phyloP scores from a whole-genome alignment of 2,113 vertebrate genomes.

The human region GRCh38 chr15:51291501-51292000 shows the following conservation, averaged over 20 bases:
- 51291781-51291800: background rate
- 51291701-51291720: background rate
- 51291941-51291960: background rate
- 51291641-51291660: background rate
- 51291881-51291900: background rate
- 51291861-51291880: background rate
- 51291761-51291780: background rate
- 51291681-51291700: background rate
- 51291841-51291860: background rate
- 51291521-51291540: background rate
- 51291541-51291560: background rate
- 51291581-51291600: background rate
- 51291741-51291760: background rate
- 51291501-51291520: background rate
- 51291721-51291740: no score
- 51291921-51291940: background rate
- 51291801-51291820: background rate
- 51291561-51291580: background rate
- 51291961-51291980: background rate
- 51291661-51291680: background rate
- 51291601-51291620: background rate
- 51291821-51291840: slow-evolving; percentile 14
- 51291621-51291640: background rate
- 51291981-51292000: background rate
- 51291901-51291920: background rate